A percentile compares a stretch with the other conserved stretches of the same genome.
Evolutionary conservation across 2,797 vertebrate genomes (phyloP).

Genomic region (Amniataba percoides): DNA sequence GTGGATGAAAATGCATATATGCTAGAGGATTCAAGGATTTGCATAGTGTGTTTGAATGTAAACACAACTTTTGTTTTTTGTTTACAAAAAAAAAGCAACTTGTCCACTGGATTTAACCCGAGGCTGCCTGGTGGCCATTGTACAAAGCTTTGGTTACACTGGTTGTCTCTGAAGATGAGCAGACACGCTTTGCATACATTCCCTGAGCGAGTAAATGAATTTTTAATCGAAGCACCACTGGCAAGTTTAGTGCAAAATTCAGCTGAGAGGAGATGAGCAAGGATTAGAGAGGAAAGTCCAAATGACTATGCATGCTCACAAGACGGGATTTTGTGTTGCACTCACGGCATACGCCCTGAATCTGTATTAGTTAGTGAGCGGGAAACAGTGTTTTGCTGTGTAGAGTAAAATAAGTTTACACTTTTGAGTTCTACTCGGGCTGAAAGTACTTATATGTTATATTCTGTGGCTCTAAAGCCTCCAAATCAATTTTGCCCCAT

Average conservation of each 20-base stretch:
- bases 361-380: conserved; percentile 1
- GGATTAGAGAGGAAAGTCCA: conserved; percentile 36
- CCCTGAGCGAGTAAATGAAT: conserved; percentile 19
- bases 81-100: background rate
- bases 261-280: conserved; percentile 37
- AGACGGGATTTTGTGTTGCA: conserved; percentile 33
- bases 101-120: background rate
- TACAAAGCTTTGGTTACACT: background rate
- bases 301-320: conserved; percentile 41
- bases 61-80: background rate
- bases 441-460: background rate
- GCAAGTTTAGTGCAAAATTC: conserved; percentile 24
- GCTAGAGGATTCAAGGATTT: background rate
- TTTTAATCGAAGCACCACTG: conserved; percentile 31
- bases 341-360: conserved; percentile 6
- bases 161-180: background rate
- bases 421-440: background rate
- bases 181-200: conserved; percentile 25
- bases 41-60: background rate
- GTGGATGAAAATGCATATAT: background rate
- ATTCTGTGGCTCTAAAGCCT: conserved; percentile 4
- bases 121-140: background rate
- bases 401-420: background rate
- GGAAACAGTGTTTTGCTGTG: conserved; percentile 1
- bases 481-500: background rate